Conservation (phyloP, 1,140 invertebrate species). For the Druon quercuslanigerum region DNA sequence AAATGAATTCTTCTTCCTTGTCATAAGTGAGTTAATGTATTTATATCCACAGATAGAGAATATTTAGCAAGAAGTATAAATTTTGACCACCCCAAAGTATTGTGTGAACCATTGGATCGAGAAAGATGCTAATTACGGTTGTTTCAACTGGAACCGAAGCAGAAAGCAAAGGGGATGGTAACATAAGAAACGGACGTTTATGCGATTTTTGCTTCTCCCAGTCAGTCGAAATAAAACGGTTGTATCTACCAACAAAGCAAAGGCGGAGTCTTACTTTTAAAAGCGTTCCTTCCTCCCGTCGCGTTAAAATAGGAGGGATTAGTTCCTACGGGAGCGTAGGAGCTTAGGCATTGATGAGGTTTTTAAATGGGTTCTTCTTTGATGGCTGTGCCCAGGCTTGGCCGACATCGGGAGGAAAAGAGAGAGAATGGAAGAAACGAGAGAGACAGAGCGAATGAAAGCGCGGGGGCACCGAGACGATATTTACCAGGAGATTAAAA, state of each 20-base stretch:
- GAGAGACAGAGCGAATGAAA: conserved; percentile 44
- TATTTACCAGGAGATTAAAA: conserved; percentile 77
- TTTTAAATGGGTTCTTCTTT: conserved; percentile 78
- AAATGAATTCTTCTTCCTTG: no score
- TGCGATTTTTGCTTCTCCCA: conserved; percentile 49
- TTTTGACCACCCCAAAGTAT: background rate
- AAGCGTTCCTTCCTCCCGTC: conserved; percentile 64
- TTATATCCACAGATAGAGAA: no score
- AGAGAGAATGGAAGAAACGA: conserved; percentile 52
- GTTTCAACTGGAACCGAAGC: background rate
- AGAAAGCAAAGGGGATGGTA: conserved; percentile 2
- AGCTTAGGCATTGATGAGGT: conserved; percentile 77
- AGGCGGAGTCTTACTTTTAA: conserved; percentile 74
- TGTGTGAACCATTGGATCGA: background rate
- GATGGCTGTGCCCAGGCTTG: conserved; percentile 60
- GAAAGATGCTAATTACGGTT: conserved; percentile 1
- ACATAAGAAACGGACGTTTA: conserved; percentile 39
- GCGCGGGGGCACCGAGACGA: conserved; percentile 61
- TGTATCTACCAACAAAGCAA: conserved; percentile 75
- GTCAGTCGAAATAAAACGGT: conserved; percentile 69
- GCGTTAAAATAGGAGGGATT: conserved; percentile 76
- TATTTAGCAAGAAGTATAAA: no score
- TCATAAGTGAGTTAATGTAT: no score
- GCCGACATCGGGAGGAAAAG: conserved; percentile 43
- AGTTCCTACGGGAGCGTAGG: conserved; percentile 73